Base-by-base conservation (phyloP, 2,797 vertebrate species). In the Brachyalestes nurse region DNA sequence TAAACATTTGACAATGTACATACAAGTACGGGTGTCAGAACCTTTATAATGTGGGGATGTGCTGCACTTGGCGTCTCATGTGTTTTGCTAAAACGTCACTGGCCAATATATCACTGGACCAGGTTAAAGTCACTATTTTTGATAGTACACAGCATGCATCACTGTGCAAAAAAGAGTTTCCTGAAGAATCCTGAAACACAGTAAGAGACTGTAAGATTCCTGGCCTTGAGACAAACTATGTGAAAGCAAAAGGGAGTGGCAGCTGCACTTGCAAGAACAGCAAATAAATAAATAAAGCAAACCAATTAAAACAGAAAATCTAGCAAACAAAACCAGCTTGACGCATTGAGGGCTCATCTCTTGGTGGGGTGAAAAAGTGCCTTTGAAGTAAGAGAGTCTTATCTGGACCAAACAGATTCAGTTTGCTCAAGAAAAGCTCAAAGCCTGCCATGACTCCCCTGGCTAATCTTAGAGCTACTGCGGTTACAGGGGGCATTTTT, bases 341-440 rank as follows among this genome's bases (percentile, higher is more conserved):
- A n/a, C 61, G 64, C 71, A 21, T 53, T 21, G 60, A 61, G 25
- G 66, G 64, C 58, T 71, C 34, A 62, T 65, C 67, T 65, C 85
- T 87, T 78, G 76, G 82, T 79, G 83, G 81, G 87, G 87, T 87
- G 86, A 65, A 82, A 83, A 88, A 74, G 77, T 82, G 85, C 82
- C 84, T 91, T 86, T 91, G 84, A 92, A 88, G 88, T 89, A 84
- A 86, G 81, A 77, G 80, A 73, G 88, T 80, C 88, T 94, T 93
- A 93, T 94, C 92, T 74, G 88, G 85, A 62, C 87, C 85, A 76
- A 88, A 83, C 93, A 92, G 77, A 90, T 89, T 86, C 87, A 88
- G 84, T 82, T 86, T 87, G 87, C 89, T 75, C 87, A 74, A 51
- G 70, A 80, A 79, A 78, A 89, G 80, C 83, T 82, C 66, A 86